These are phyloP conservation scores for Erpornis zantholeuca DNA, from an alignment of 2,113 vertebrate species.

Conservation along the genomic window DNA sequence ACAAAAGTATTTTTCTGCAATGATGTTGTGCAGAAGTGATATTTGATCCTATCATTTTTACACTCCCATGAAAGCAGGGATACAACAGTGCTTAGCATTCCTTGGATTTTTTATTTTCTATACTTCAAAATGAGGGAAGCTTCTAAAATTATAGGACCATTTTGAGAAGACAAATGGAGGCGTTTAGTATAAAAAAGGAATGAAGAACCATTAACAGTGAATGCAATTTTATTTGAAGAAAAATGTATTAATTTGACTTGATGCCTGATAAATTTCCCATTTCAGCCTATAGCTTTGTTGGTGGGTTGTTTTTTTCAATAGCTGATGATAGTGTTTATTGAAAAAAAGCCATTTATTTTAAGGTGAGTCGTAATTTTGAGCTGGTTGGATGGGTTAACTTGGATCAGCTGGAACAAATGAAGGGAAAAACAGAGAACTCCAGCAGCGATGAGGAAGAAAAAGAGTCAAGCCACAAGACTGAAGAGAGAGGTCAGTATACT, in stretches of 20 bases:
- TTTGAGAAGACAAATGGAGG: neutral
- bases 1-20: neutral
- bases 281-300: neutral
- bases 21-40: neutral
- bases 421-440: conserved; percentile 76
- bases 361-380: conserved; percentile 95
- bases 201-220: neutral
- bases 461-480: conserved; percentile 60
- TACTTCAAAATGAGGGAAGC: neutral
- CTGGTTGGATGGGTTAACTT: conserved; percentile 90
- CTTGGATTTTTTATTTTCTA: neutral
- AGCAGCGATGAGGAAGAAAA: conserved; percentile 81
- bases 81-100: neutral
- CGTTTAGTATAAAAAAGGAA: neutral
- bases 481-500: conserved; percentile 65
- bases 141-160: neutral
- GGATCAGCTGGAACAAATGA: conserved; percentile 90
- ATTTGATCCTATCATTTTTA: neutral
- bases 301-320: neutral
- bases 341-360: conserved; percentile 2
- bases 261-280: neutral
- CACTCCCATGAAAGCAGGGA: neutral
- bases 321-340: neutral
- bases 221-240: neutral
- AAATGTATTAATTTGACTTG: neutral